Base-by-base conservation (phyloP, 2,797 vertebrate species). In the Myotis myotis region DNA sequence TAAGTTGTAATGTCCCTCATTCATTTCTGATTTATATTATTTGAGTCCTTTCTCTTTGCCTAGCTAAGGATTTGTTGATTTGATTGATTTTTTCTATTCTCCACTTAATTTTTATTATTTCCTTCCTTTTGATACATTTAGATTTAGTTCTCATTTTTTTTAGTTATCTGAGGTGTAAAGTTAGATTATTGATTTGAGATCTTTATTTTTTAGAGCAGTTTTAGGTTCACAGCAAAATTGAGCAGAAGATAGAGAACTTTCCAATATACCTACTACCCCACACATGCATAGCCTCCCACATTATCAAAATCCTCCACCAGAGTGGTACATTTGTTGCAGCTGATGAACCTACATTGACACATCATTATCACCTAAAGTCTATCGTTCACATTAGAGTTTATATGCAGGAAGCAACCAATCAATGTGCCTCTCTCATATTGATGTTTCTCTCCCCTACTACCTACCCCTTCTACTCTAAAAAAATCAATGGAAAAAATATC, bases 171-270 rank as follows among this genome's bases (percentile, higher is more conserved):
- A 53, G 0, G 3, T 83, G 9, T 57, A 53, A 83, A 64, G 23
- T 82, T 72, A 62, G 55, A 64, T 64, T 62, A 10, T 60, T 87
- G 76, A 64, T 74, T 87, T 66, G 36, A 44, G 17, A 28, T 60
- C 25, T 75, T 38, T 51, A 68, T 51, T 80, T 92, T 84, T 74
- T 74, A 81, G 30, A 74, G 70, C 49, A 47, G 4, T 82, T 75
- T 75, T 33, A 87, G 22, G 30, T 82, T 93, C 92, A 82, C 47
- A 82, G 76, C 66, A 87, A 81, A 74, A 66, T 33, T 81, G 66
- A 55, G 9, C 41, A 62, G 20, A 64, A 53, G 22, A 15, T 80
- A 44, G 16, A 85, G 20, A 85, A 25, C 30, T 72, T 86, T 80
- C 36, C 23, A 33, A 41, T 62, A 8, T 2, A 60, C 28, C 51